Base-by-base conservation (phyloP, 1,140 invertebrate species). In the Oreohelix idahoensis region DNA sequence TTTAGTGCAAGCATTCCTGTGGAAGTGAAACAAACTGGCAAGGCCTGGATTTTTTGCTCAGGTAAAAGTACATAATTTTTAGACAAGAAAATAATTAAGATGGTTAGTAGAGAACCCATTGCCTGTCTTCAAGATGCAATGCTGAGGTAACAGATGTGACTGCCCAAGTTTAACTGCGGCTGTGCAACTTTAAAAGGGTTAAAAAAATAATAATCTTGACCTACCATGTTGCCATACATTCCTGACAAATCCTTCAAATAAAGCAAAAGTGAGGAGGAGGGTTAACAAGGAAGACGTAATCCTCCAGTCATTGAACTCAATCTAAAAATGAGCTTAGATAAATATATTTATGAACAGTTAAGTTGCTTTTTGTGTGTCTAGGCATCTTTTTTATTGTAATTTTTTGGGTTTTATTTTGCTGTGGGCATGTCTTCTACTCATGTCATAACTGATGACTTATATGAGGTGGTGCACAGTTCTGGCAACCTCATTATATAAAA, bases 151-250 rank as follows among this genome's bases (percentile, higher is more conserved):
- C 63, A 66, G 63, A 2, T 13, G 63, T 32, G 5, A 32, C 8
- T 5, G n/a, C 20, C 26, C 53, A 58, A 10, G 20, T 58, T n/a
- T 66, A 10, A 15, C 17, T 32, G 63, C 23, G n/a, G 32, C 29
- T 66, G 63, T 66, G 63, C 63, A 66, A 17, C 20, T 58, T 58
- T 23, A 29, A 66, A 73, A 11, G 38, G 10, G 23, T n/a, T 8
- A 29, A 51, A 79, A 79, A 78, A 4, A 70, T n/a, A 71, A 71
- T 39, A 36, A 80, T 51, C n/a, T 11, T 49, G 66, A 71, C 70
- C 75, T 73, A 83, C 77, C 73, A 76, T 81, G 51, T 42, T 69
- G 79, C 76, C 83, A 80, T 35, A 81, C 51, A 63, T 36, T 74
- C 29, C 35, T 53, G 42, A 82, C 51, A 82, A 74, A 82, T n/a